Evolutionary conservation across 1,140 invertebrate species (phyloP), one percentile per base, ranked within the genome.

Genomic region (Drosophila ercepeae): DNA sequence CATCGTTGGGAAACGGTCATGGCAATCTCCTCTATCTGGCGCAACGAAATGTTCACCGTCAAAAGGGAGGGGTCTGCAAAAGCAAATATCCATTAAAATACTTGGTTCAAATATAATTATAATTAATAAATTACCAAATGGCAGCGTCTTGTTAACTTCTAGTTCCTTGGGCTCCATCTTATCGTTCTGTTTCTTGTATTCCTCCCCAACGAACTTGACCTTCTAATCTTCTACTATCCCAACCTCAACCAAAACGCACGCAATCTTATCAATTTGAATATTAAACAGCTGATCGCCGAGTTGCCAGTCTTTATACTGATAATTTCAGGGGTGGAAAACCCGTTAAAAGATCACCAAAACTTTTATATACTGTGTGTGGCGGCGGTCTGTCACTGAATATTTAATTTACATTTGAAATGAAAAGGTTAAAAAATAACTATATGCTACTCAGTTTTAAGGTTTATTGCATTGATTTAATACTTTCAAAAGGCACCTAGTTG

Each of bases 81-180:
- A 0, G 11, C n/a, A 13, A 45, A 50, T 18, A 11, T 54, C 16
- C 7, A 4, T 21, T 25, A 29, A 39, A 51, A 25, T 27, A 19
- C 9, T 34, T 19, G 1, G n/a, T 6, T 34, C 4, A 5, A 5
- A 34, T 0, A 1, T 9, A 4, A 8, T 41, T 1, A n/a, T 14
- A 9, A 0, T 14, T 14, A 7, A 11, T 11, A 0, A 11, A 27
- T 75, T 69, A 90, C 89, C 86, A 71, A 68, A 90, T 0, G 78
- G 82, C 32, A 89, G 60, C 3, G 70, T 81, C 59, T 79, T 73
- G 51, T 90, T 90, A 3, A 89, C 84, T 49, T 59, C 39, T 4
- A 79, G 23, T 7, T 60, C 51, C 34, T 77, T 39, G 36, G 36
- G 7, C 14, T 39, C 36, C 36, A 39, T 39, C n/a, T 7, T 32